Percentiles rank a stretch among this genome's conserved stretches.
These are phyloP conservation scores for Clivina fossor DNA, from an alignment of 2,888 invertebrate species.

Conservation along the genomic window DNA sequence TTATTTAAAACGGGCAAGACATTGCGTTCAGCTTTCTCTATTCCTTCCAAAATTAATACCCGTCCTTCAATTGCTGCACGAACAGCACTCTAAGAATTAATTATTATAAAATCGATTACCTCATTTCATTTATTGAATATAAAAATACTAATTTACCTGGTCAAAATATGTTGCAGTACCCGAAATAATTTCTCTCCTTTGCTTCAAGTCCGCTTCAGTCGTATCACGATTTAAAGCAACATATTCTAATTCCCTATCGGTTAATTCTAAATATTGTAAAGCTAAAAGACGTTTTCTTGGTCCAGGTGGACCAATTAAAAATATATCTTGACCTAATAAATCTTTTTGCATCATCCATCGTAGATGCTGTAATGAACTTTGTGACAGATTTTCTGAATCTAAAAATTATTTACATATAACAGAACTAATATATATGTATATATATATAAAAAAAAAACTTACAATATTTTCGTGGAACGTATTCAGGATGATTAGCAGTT, in stretches of 20 bases:
- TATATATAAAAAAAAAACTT: conserved; percentile 58
- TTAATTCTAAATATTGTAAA: conserved; percentile 85
- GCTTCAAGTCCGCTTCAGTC: conserved; percentile 95
- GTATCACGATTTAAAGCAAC: conserved; percentile 93
- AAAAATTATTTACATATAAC: conserved; percentile 44
- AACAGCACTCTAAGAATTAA: conserved; percentile 76
- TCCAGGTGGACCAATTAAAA: conserved; percentile 90
- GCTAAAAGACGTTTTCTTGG: conserved; percentile 79
- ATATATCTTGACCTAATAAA: conserved; percentile 89
- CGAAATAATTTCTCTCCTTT: conserved; percentile 84
- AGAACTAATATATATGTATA: conserved; percentile 8
- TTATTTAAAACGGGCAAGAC: conserved; percentile 96
- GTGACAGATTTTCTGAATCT: conserved; percentile 64
- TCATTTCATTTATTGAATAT: conserved; percentile 1
- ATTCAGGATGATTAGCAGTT: conserved; percentile 69
- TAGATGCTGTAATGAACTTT: conserved; percentile 76
- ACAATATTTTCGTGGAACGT: conserved; percentile 84
- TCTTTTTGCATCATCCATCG: conserved; percentile 98
- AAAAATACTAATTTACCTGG: conserved; percentile 62
- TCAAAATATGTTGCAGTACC: conserved; percentile 92
- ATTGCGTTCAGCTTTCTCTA: conserved; percentile 97
- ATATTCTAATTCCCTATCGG: conserved; percentile 88
- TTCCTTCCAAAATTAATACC: conserved; percentile 88
- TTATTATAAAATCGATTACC: conserved; percentile 11
- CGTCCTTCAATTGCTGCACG: conserved; percentile 88